Percentiles rank a stretch among this genome's conserved stretches.
Conservation (phyloP, 2,888 invertebrate genomes). For the Melangyna quadrimaculata region DNA sequence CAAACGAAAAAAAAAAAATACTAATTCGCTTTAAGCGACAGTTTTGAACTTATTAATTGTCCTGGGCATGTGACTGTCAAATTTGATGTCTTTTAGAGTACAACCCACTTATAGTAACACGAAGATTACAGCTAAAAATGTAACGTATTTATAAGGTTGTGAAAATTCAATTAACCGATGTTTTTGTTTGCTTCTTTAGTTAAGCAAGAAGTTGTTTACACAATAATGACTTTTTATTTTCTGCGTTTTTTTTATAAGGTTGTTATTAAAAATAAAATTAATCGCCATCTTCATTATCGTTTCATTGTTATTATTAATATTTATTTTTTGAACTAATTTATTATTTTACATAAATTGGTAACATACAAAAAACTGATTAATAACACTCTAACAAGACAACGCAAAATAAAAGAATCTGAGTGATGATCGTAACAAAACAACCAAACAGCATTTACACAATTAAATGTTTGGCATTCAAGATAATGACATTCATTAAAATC, state of each 20-base stretch:
- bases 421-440: background rate
- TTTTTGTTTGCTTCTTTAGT: too few relatives aligned
- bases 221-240: background rate
- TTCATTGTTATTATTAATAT: background rate
- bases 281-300: background rate
- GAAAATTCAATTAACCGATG: too few relatives aligned
- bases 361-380: background rate
- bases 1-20: background rate
- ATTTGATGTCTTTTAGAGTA: too few relatives aligned
- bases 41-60: too few relatives aligned
- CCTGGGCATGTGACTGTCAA: too few relatives aligned
- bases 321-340: background rate
- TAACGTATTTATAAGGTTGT: too few relatives aligned
- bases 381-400: background rate
- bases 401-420: background rate
- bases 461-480: background rate
- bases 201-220: background rate
- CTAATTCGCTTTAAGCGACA: background rate
- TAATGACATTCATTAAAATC: background rate
- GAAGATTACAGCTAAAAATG: too few relatives aligned
- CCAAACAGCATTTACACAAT: background rate
- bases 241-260: background rate
- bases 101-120: too few relatives aligned
- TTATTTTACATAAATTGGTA: background rate
- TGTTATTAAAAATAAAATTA: background rate